These are phyloP conservation scores for Acleris literana DNA, from an alignment of 2,888 invertebrate species.

Conservation along the genomic window DNA sequence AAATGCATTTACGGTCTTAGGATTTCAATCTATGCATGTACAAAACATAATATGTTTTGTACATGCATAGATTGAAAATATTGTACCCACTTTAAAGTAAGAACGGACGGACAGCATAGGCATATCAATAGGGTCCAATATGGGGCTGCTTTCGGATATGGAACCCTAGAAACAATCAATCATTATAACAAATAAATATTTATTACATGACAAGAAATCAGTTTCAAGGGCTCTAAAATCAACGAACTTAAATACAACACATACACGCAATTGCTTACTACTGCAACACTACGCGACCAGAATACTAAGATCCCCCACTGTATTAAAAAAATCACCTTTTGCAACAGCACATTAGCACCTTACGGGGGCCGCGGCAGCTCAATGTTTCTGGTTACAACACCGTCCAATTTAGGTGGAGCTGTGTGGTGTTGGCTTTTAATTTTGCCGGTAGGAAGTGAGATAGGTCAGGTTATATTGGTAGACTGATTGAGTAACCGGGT, in stretches of 20 bases:
- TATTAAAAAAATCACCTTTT: slow-evolving; percentile 11
- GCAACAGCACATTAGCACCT: slow-evolving; percentile 17
- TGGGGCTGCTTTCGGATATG: too few species aligned
- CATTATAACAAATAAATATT: too few species aligned
- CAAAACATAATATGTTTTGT: too few species aligned
- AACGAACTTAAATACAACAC: background rate
- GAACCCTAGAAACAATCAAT: too few species aligned
- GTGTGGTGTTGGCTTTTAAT: background rate
- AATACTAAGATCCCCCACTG: slow-evolving; percentile 19
- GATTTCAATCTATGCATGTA: too few species aligned
- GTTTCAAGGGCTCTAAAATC: too few species aligned
- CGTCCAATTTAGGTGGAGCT: background rate
- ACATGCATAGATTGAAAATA: too few species aligned
- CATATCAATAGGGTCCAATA: too few species aligned
- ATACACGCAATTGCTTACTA: slow-evolving; percentile 1
- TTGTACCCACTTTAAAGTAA: too few species aligned
- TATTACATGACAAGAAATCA: too few species aligned
- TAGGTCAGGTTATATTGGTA: slow-evolving; percentile 18
- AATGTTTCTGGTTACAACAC: background rate
- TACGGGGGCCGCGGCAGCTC: slow-evolving; percentile 2
- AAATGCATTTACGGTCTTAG: too few species aligned
- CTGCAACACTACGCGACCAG: slow-evolving; percentile 15
- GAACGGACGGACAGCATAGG: too few species aligned
- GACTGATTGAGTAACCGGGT: slow-evolving; percentile 57
- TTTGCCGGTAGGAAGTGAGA: background rate